These are phyloP conservation scores for Liodrosophila aerea DNA, from an alignment of 2,888 invertebrate species.

Conservation along the genomic window DNA sequence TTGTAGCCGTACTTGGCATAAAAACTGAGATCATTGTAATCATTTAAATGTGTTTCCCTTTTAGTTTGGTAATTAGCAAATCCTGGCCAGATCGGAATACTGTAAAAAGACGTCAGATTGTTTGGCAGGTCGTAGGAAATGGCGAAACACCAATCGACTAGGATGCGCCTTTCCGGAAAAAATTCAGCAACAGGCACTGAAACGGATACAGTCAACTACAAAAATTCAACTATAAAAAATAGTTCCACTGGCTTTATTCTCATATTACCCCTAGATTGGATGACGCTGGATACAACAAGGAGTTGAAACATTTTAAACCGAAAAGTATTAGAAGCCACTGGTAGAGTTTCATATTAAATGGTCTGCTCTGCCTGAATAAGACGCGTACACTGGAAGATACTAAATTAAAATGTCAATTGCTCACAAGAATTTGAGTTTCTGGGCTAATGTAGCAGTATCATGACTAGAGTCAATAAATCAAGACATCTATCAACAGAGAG, in stretches of 20 bases:
- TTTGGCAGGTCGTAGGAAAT: slow-evolving; percentile 79
- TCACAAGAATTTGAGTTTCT: slow-evolving; percentile 40
- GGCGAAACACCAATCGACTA: slow-evolving; percentile 82
- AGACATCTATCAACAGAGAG: slow-evolving; percentile 52
- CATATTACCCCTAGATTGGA: slow-evolving; percentile 57
- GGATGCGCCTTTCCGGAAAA: slow-evolving; percentile 77
- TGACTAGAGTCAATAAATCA: slow-evolving; percentile 52
- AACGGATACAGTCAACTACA: slow-evolving; percentile 77
- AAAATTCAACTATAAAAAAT: not conserved
- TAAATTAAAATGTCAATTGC: slow-evolving; percentile 13
- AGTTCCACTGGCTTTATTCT: not conserved
- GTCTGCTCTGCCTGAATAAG: slow-evolving; percentile 16
- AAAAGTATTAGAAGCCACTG: slow-evolving; percentile 13
- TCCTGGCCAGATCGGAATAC: slow-evolving; percentile 80
- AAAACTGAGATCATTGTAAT: slow-evolving; percentile 22
- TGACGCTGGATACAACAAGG: slow-evolving; percentile 61
- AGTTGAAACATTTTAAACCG: not conserved
- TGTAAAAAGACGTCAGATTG: slow-evolving; percentile 75
- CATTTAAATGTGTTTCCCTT: slow-evolving; percentile 21
- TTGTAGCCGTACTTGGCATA: slow-evolving; percentile 59
- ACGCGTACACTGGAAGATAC: slow-evolving; percentile 39
- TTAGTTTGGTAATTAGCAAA: slow-evolving; percentile 62
- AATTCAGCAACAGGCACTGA: slow-evolving; percentile 78
- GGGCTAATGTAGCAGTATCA: slow-evolving; percentile 31
- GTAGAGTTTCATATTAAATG: slow-evolving; percentile 18